Percentiles rank a stretch among this genome's conserved stretches.
Evolutionary conservation across 2,113 vertebrate species (phyloP).

Genomic region (Gadus macrocephalus): DNA sequence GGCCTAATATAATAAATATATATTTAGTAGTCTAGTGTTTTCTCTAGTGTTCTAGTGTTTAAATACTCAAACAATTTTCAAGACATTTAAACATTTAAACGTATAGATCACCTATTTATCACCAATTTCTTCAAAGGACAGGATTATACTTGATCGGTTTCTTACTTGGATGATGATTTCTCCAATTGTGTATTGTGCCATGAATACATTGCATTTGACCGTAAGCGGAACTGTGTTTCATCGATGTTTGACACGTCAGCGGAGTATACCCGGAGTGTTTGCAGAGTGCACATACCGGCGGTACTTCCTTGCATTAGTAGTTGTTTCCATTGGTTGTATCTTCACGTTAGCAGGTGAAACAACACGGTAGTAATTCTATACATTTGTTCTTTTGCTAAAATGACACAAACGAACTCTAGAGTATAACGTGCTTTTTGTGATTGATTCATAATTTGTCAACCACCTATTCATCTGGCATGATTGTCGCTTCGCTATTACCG

Average conservation of each 20-base stretch:
- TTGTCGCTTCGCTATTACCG: slow-evolving; percentile 17
- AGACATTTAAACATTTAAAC: no score
- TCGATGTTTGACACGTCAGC: slow-evolving; percentile 71
- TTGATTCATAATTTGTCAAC: neutral
- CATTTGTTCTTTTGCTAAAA: neutral
- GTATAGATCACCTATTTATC: no score
- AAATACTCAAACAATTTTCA: no score
- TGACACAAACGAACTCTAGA: no score
- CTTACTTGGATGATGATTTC: no score
- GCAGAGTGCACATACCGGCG: slow-evolving; percentile 40
- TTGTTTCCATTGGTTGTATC: neutral
- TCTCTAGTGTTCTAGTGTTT: no score
- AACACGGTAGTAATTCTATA: neutral
- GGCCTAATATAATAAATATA: neutral
- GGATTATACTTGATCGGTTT: no score
- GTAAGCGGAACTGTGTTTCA: slow-evolving; percentile 30
- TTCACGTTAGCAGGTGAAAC: neutral
- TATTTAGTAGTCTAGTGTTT: no score
- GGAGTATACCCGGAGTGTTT: slow-evolving; percentile 58
- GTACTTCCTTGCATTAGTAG: neutral
- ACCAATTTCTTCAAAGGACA: no score
- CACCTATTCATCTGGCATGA: slow-evolving; percentile 41
- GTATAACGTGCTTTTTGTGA: neutral
- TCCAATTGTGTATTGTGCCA: no score
- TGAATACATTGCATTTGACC: no score